phyloP scores from a whole-genome alignment of 2,797 vertebrate species.

The Syngnathus acus region DNA sequence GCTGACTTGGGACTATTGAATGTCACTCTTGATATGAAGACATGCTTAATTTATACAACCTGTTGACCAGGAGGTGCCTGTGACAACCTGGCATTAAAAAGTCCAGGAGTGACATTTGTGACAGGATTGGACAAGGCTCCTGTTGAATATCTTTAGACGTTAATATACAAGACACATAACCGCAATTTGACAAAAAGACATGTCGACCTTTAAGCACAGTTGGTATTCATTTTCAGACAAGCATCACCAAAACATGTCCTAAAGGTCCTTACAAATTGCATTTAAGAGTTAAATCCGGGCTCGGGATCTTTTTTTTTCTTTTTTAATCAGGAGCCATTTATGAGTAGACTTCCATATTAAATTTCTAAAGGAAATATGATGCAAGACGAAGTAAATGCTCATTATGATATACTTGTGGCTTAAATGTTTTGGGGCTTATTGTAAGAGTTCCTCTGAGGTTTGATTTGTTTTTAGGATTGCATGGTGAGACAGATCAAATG shows the following conservation, averaged over 20 bases:
- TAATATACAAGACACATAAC: neutral
- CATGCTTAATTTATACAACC: neutral
- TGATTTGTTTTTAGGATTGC: neutral
- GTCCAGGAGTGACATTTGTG: neutral
- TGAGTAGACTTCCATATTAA: neutral
- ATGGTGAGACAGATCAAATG: neutral
- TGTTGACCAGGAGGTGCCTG: neutral
- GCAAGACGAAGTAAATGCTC: neutral
- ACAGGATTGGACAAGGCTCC: constrained; percentile 1
- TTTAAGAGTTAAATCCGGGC: neutral
- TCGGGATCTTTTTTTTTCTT: neutral
- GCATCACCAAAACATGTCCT: neutral
- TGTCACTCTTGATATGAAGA: neutral
- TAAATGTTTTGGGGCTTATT: neutral
- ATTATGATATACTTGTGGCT: neutral
- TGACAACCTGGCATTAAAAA: neutral
- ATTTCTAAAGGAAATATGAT: neutral
- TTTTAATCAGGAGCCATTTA: neutral
- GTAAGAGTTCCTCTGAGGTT: neutral
- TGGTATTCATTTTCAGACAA: neutral
- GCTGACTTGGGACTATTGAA: neutral
- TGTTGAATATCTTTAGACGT: neutral
- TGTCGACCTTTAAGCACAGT: neutral
- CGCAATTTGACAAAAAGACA: neutral
- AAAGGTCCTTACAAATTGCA: constrained; percentile 1